Percentiles rank a stretch among this genome's conserved stretches.
These are phyloP conservation scores for Crocallis elinguaria DNA, from an alignment of 2,888 invertebrate genomes.

Conservation along the genomic window DNA sequence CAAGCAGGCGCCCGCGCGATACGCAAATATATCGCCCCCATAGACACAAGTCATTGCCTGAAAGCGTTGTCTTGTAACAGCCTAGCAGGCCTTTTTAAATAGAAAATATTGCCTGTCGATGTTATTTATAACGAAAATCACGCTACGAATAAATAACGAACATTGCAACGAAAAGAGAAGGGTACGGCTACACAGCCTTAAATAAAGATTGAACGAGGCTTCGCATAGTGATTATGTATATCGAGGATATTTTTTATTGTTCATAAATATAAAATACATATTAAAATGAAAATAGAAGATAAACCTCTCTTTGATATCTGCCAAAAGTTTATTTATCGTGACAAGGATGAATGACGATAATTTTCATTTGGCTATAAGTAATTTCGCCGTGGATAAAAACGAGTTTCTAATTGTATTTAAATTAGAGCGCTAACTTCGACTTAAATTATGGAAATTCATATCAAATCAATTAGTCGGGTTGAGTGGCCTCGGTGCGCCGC, in stretches of 20 bases:
- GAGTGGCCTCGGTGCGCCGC: conserved; percentile 1
- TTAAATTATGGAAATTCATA: conserved; percentile 22
- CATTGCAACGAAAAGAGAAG: conserved; percentile 45
- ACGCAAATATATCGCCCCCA: conserved; percentile 71
- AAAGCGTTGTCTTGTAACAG: conserved; percentile 78
- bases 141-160: conserved; percentile 53
- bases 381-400: neutral
- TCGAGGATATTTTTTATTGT: conserved; percentile 42
- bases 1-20: conserved; percentile 55
- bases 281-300: neutral
- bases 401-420: conserved; percentile 1
- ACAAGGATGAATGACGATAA: conserved; percentile 1
- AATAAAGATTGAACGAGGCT: conserved; percentile 64
- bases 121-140: conserved; percentile 66
- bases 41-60: conserved; percentile 72
- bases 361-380: neutral
- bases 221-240: conserved; percentile 50
- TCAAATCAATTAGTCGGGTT: conserved; percentile 31
- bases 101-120: conserved; percentile 74
- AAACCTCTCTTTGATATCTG: neutral
- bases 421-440: neutral
- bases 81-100: conserved; percentile 54
- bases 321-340: conserved; percentile 6
- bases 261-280: conserved; percentile 25
- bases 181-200: conserved; percentile 43